Evolutionary conservation across 2,888 invertebrate genomes (phyloP).

Genomic region (Campoplex nolae): DNA sequence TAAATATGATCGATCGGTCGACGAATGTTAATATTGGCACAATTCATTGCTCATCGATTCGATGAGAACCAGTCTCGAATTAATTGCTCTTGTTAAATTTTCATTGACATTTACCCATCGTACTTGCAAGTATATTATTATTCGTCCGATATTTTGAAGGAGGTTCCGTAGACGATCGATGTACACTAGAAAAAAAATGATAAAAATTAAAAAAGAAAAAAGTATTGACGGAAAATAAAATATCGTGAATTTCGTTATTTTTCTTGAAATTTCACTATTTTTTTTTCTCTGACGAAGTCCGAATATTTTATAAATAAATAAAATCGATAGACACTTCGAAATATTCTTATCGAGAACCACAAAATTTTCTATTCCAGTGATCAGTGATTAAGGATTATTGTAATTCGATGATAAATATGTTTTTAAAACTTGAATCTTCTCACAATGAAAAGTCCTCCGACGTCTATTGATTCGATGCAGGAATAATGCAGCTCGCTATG

Average conservation of each 20-base stretch:
- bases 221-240: neutral
- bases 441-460: neutral
- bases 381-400: neutral
- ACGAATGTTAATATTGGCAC: neutral
- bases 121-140: neutral
- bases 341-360: too few species aligned
- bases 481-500: constrained; percentile 86
- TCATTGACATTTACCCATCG: neutral
- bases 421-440: neutral
- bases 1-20: neutral
- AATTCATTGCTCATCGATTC: neutral
- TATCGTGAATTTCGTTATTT: neutral
- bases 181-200: neutral
- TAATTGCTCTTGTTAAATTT: neutral
- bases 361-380: neutral
- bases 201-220: neutral
- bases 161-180: neutral
- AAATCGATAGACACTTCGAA: too few species aligned
- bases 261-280: neutral
- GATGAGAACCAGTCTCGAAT: neutral
- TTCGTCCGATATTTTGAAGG: neutral
- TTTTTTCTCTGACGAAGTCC: neutral
- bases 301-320: neutral
- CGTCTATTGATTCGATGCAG: constrained; percentile 73
- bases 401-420: neutral